These are phyloP conservation scores for Coenonympha arcania DNA, from an alignment of 2,888 invertebrate species.

Conservation along the genomic window DNA sequence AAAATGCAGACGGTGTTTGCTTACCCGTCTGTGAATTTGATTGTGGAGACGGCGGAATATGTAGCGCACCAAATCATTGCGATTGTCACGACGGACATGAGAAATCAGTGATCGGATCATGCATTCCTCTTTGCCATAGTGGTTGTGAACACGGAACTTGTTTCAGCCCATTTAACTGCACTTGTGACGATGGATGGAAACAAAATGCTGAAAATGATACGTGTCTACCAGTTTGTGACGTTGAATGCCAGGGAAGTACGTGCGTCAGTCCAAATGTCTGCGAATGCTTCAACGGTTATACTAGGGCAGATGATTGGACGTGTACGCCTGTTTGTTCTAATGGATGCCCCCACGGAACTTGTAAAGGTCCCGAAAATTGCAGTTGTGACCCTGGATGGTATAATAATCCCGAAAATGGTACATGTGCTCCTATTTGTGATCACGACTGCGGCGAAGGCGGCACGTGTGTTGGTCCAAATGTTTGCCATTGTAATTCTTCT, in stretches of 20 bases:
- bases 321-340: slow-evolving; percentile 28
- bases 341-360: slow-evolving; percentile 26
- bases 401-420: slow-evolving; percentile 6
- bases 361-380: slow-evolving; percentile 23
- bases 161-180: slow-evolving; percentile 32
- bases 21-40: slow-evolving; percentile 48
- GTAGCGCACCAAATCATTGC: slow-evolving; percentile 60
- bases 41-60: slow-evolving; percentile 56
- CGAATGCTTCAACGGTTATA: slow-evolving; percentile 39
- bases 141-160: slow-evolving; percentile 36
- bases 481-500: slow-evolving; percentile 57
- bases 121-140: slow-evolving; percentile 33
- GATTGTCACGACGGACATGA: slow-evolving; percentile 54
- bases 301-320: slow-evolving; percentile 1
- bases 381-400: slow-evolving; percentile 24
- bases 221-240: neutral
- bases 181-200: slow-evolving; percentile 28
- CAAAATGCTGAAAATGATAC: slow-evolving; percentile 2
- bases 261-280: slow-evolving; percentile 47
- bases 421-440: slow-evolving; percentile 46
- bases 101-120: slow-evolving; percentile 27
- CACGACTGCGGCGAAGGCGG: slow-evolving; percentile 61
- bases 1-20: slow-evolving; percentile 30
- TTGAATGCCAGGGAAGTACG: slow-evolving; percentile 10
- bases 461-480: slow-evolving; percentile 58